phyloP scores from a whole-genome alignment of 1,140 invertebrate genomes.

The Pogonus chalceus region DNA sequence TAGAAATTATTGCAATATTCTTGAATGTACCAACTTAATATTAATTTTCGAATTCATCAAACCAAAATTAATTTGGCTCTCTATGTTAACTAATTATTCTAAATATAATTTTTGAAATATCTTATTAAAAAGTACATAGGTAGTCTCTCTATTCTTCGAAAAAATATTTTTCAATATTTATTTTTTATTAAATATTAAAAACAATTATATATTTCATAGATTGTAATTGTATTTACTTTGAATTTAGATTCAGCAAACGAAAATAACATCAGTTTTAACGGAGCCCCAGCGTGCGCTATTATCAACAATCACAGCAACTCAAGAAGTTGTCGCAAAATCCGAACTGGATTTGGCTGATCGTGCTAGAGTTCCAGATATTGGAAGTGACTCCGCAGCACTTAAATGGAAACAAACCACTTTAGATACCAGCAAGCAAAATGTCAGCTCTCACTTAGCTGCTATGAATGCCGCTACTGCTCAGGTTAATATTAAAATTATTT shows the following conservation, averaged over 20 bases:
- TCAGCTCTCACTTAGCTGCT: conserved; percentile 92
- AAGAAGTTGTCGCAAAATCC: conserved; percentile 75
- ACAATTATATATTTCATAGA: too few relatives aligned
- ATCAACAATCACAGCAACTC: conserved; percentile 78
- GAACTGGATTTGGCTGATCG: conserved; percentile 67
- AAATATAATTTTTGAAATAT: too few relatives aligned
- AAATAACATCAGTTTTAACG: conserved; percentile 69
- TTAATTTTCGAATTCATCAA: too few relatives aligned
- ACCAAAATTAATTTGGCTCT: too few relatives aligned
- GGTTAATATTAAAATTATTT: conserved; percentile 21
- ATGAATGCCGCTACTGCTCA: conserved; percentile 99
- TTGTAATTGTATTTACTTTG: too few relatives aligned
- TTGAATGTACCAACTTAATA: too few relatives aligned
- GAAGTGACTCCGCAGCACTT: conserved; percentile 72
- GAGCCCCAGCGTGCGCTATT: conserved; percentile 87
- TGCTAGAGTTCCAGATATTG: conserved; percentile 69
- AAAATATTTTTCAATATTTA: too few relatives aligned
- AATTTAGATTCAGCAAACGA: conserved; percentile 75
- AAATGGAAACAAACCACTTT: conserved; percentile 90
- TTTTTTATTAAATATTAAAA: too few relatives aligned
- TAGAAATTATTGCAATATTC: too few relatives aligned
- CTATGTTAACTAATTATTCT: too few relatives aligned
- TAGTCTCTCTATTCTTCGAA: too few relatives aligned
- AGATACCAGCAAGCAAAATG: conserved; percentile 92
- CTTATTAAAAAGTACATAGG: too few relatives aligned